A percentile compares a stretch with the other conserved stretches of the same genome.
These are phyloP conservation scores for Ailuropoda melanoleuca DNA, from an alignment of 2,113 vertebrate genomes.

Conservation along the genomic window DNA sequence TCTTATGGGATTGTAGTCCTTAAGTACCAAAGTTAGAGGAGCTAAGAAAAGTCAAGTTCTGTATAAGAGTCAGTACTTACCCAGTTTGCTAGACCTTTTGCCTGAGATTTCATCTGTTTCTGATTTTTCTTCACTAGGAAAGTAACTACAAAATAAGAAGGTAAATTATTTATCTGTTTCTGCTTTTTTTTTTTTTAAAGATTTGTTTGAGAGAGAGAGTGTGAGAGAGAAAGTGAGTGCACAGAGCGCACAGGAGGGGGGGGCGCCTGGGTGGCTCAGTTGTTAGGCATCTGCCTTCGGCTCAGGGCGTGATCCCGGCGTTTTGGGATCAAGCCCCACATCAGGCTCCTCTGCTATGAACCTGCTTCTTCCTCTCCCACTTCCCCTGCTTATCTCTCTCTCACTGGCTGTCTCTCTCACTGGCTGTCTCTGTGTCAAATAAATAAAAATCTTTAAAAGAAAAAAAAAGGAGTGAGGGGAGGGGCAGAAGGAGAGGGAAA, in stretches of 20 bases:
- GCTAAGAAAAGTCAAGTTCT: slow-evolving; percentile 20
- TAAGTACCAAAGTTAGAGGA: background rate
- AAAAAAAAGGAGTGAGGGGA: background rate
- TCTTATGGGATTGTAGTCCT: background rate
- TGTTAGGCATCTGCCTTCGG: no score
- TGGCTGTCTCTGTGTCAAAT: no score
- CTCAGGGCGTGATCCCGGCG: no score
- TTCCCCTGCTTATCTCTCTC: no score
- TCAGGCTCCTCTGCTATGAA: no score
- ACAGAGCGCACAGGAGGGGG: no score
- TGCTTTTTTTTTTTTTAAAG: background rate
- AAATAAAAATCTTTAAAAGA: no score
- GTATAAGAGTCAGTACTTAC: slow-evolving; percentile 73
- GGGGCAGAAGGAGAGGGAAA: background rate
- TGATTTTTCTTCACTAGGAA: slow-evolving; percentile 85
- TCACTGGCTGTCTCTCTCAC: no score
- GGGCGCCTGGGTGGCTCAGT: no score
- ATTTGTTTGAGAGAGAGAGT: background rate
- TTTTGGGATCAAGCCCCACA: no score
- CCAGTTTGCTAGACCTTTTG: slow-evolving; percentile 83
- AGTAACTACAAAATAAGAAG: slow-evolving; percentile 79
- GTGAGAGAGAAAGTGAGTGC: no score
- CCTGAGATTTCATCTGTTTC: slow-evolving; percentile 82
- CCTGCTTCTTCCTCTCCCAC: no score
- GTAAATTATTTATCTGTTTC: slow-evolving; percentile 21